Base-by-base conservation (phyloP, 2,888 invertebrate species). In the Noctuana brunneofusca region DNA sequence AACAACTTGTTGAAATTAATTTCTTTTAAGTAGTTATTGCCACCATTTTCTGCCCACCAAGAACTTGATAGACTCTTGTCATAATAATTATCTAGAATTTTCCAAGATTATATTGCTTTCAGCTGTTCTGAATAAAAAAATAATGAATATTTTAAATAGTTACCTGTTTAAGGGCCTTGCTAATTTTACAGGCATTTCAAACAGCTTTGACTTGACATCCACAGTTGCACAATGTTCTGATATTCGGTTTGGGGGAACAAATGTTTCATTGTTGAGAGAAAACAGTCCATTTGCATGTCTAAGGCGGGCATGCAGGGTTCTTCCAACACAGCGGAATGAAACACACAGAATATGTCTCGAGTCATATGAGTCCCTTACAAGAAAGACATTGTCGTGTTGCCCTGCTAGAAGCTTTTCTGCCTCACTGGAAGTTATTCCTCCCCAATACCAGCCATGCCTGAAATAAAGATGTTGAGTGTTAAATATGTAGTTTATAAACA, bases 381-480 rank as follows among this genome's bases (percentile, higher is more conserved):
- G 89, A 78, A 96, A 96, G 3, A 95, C 94, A 75, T 95, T 95
- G 75, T 95, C 95, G 68, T 94, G 94, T 77, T 94, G 94, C 65
- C 94, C 93, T 64, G 92, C 85, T 64, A 96, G 84, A 68, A 94
- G 92, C 69, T 93, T 92, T 75, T 96, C 95, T 12, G 96, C 95
- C 75, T 95, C 95, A 72, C 93, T 93, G 73, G 94, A 93, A 24
- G 94, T 93, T 70, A 96, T 93, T 32, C 95, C 94, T 62, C 96
- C 96, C 96, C 96, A 96, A 77, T 96, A 96, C 96, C 96, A 96
- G 57, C 91, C 89, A 79, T 90, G 87, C 84, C 94, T 91, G 76
- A 22, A 80, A 83, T 66, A 63, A 66, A 53, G 6, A 35, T 27
- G 6, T 27, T 27, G 5, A 9, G 35, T 35, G n/a, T 11, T 12